These are phyloP conservation scores for Sceloporus undulatus DNA, from an alignment of 2,113 vertebrate genomes.

Conservation along the genomic window DNA sequence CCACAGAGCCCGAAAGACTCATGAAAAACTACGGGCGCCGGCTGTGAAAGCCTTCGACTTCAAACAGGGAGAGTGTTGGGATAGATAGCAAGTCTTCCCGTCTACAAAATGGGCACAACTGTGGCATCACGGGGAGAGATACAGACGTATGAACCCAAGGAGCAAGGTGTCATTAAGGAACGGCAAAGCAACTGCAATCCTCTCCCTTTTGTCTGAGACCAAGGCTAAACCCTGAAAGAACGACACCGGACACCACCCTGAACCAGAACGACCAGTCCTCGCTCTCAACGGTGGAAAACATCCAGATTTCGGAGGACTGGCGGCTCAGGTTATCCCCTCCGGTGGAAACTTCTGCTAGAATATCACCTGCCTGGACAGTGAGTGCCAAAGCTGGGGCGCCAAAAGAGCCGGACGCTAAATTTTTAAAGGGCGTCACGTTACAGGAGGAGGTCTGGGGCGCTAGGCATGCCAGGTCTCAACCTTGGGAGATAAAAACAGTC, in stretches of 20 bases:
- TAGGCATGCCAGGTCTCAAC: neutral
- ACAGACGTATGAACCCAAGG: too few species aligned
- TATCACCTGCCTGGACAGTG: fast-evolving
- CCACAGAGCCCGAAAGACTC: too few species aligned
- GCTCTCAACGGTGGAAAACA: neutral
- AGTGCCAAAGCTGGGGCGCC: neutral
- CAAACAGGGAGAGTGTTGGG: neutral
- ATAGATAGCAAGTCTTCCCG: neutral
- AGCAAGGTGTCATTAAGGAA: neutral
- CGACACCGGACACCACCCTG: neutral
- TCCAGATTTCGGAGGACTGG: neutral
- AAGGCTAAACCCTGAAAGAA: neutral
- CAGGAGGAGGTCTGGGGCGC: neutral
- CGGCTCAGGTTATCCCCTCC: neutral
- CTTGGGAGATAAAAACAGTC: neutral
- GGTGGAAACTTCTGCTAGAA: conserved; percentile 16
- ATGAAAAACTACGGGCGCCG: too few species aligned
- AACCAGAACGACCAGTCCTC: neutral
- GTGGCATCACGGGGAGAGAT: too few species aligned
- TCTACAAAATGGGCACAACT: neutral
- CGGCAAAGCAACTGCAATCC: neutral
- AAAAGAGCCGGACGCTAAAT: neutral
- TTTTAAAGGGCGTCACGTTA: neutral
- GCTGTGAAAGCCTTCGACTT: too few species aligned
- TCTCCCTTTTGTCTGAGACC: neutral